These are phyloP conservation scores for Sardinella longiceps DNA, from an alignment of 2,797 vertebrate species.

Conservation along the genomic window DNA sequence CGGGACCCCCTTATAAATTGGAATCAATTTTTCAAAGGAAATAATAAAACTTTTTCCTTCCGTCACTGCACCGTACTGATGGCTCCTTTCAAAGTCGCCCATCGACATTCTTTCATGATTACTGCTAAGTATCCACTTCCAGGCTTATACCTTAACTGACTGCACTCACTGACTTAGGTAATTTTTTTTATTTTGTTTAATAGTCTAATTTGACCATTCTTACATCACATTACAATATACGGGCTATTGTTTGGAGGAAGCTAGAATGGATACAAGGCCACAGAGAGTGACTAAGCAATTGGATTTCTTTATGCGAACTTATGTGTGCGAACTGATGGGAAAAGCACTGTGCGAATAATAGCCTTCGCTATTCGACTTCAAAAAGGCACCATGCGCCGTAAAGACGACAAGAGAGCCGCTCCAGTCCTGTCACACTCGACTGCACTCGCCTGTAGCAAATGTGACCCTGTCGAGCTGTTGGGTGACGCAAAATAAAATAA, in stretches of 20 bases:
- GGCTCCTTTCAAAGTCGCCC: slow-evolving; percentile 65
- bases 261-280: slow-evolving; percentile 63
- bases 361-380: slow-evolving; percentile 51
- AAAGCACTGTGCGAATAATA: slow-evolving; percentile 68
- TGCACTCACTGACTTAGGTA: slow-evolving; percentile 53
- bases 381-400: slow-evolving; percentile 60
- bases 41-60: slow-evolving; percentile 68
- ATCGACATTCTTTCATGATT: slow-evolving; percentile 68
- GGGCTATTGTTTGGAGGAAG: slow-evolving; percentile 67
- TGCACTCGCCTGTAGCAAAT: slow-evolving; percentile 68
- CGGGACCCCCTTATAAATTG: slow-evolving; percentile 70
- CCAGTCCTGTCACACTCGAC: slow-evolving; percentile 62
- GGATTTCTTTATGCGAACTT: slow-evolving; percentile 66
- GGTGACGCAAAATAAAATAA: slow-evolving; percentile 56
- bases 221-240: slow-evolving; percentile 66
- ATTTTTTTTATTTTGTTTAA: slow-evolving; percentile 61
- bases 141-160: slow-evolving; percentile 55
- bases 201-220: slow-evolving; percentile 67
- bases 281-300: slow-evolving; percentile 67
- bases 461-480: slow-evolving; percentile 54
- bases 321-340: slow-evolving; percentile 67
- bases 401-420: slow-evolving; percentile 53
- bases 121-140: slow-evolving; percentile 59
- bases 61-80: slow-evolving; percentile 62
- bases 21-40: slow-evolving; percentile 77